Evolutionary conservation across 2,888 invertebrate species (phyloP).

Genomic region (Branchellion lobata): DNA sequence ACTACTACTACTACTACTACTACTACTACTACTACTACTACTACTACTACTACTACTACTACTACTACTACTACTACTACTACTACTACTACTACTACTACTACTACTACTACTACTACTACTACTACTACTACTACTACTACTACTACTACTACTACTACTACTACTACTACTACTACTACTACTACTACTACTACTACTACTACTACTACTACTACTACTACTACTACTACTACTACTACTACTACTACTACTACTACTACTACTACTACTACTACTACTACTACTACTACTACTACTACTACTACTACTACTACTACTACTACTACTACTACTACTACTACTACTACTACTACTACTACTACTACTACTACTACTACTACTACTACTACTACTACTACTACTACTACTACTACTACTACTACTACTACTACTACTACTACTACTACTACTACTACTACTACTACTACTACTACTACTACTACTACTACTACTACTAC

Average conservation of each 20-base stretch:
- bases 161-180: slow-evolving; percentile 22
- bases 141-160: slow-evolving; percentile 21
- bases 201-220: slow-evolving; percentile 21
- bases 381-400: too few relatives aligned
- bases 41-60: slow-evolving; percentile 21
- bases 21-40: slow-evolving; percentile 31
- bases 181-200: slow-evolving; percentile 22
- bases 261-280: slow-evolving; percentile 24
- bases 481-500: too few relatives aligned
- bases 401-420: too few relatives aligned
- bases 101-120: slow-evolving; percentile 22
- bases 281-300: slow-evolving; percentile 29
- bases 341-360: too few relatives aligned
- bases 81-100: slow-evolving; percentile 18
- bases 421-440: too few relatives aligned
- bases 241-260: slow-evolving; percentile 12
- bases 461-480: too few relatives aligned
- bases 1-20: slow-evolving; percentile 36
- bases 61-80: slow-evolving; percentile 18
- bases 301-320: slow-evolving; percentile 29
- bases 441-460: too few relatives aligned
- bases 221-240: slow-evolving; percentile 22
- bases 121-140: slow-evolving; percentile 19
- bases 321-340: neutral
- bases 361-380: too few relatives aligned